Percentiles rank a stretch among this genome's conserved stretches.
These are phyloP conservation scores for Platichthys stellatus DNA, from an alignment of 2,113 vertebrate species.

Conservation along the genomic window DNA sequence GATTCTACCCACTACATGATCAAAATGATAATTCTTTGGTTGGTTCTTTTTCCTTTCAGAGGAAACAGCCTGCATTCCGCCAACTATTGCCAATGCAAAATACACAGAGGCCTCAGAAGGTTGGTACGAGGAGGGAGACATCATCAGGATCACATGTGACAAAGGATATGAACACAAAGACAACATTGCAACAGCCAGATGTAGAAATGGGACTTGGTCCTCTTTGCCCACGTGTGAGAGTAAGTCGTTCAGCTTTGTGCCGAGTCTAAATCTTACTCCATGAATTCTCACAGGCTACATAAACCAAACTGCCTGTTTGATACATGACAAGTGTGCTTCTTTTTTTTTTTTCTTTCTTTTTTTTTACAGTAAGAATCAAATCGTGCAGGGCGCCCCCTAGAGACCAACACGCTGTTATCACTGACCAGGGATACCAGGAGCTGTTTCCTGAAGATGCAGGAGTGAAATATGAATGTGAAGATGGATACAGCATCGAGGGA, in stretches of 20 bases:
- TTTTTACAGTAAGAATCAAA: accelerated
- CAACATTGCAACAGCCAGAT: accelerated
- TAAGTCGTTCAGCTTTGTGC: slow-evolving; percentile 37
- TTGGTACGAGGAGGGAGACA: accelerated
- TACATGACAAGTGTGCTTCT: neutral
- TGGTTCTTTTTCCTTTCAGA: slow-evolving; percentile 26
- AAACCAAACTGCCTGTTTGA: neutral
- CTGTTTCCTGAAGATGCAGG: neutral
- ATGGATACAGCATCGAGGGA: slow-evolving; percentile 22
- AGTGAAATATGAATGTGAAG: slow-evolving; percentile 48
- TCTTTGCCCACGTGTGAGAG: slow-evolving; percentile 49
- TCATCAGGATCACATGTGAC: neutral
- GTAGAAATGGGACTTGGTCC: slow-evolving; percentile 30
- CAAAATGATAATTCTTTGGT: neutral
- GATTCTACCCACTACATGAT: too few species aligned
- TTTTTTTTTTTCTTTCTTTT: too few species aligned
- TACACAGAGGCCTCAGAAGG: accelerated
- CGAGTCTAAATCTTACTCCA: neutral
- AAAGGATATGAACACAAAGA: neutral
- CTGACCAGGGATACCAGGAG: neutral
- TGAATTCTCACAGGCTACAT: neutral
- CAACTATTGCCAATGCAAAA: slow-evolving; percentile 18
- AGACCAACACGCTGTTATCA: slow-evolving; percentile 49
- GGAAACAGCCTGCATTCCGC: slow-evolving; percentile 23
- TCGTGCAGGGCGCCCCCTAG: slow-evolving; percentile 46